phyloP scores from a whole-genome alignment of 2,888 invertebrate species.

The Lithophane socia region DNA sequence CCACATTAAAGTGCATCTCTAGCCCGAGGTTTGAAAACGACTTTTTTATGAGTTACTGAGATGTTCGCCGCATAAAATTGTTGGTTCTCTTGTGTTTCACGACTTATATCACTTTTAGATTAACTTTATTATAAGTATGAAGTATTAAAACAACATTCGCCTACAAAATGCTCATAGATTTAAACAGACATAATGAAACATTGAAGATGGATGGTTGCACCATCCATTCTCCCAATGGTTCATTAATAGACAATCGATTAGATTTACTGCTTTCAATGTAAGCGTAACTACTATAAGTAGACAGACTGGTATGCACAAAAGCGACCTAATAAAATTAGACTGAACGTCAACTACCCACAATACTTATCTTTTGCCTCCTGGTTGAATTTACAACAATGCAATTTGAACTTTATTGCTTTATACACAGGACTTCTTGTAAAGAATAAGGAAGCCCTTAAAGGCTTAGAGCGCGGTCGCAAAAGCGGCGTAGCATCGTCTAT shows the following conservation, averaged over 20 bases:
- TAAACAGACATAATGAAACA: conserved; percentile 52
- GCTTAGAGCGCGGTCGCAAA: conserved; percentile 64
- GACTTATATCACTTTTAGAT: conserved; percentile 41
- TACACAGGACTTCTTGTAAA: conserved; percentile 43
- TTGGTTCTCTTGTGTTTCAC: conserved; percentile 35
- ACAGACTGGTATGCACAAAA: conserved; percentile 41
- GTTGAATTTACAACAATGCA: conserved; percentile 29
- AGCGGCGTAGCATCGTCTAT: conserved; percentile 71
- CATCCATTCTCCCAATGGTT: conserved; percentile 61
- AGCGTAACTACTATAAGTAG: conserved; percentile 42
- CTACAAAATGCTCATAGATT: conserved; percentile 50
- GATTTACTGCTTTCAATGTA: conserved; percentile 58
- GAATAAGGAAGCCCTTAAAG: conserved; percentile 69
- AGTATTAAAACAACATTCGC: conserved; percentile 25
- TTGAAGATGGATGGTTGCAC: conserved; percentile 55
- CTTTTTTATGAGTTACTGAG: conserved; percentile 52
- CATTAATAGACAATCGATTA: conserved; percentile 60
- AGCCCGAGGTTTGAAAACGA: conserved; percentile 59
- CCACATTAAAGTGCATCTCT: conserved; percentile 69
- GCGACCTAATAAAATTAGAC: conserved; percentile 60
- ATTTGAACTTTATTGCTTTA: conserved; percentile 51
- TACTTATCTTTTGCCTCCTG: conserved; percentile 48
- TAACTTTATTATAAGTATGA: conserved; percentile 37
- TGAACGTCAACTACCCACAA: conserved; percentile 50
- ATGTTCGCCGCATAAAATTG: conserved; percentile 46